Percentiles rank a stretch among this genome's conserved stretches.
phyloP scores from a whole-genome alignment of 2,888 invertebrate species.

The Cancer borealis region DNA sequence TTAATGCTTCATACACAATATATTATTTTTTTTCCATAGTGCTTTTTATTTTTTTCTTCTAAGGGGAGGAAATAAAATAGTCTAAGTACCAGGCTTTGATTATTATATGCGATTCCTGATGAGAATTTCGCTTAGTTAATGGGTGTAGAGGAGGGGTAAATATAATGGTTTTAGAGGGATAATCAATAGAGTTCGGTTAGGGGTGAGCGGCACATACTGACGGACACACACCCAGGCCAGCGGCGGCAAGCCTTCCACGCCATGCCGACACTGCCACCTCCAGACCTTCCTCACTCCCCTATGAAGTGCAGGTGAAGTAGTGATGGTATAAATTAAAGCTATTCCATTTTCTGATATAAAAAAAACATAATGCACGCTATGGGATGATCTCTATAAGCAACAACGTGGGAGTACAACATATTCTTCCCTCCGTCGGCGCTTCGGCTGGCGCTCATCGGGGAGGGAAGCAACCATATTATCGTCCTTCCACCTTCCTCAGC shows the following conservation, averaged over 20 bases:
- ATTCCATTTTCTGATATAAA: background rate
- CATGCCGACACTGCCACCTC: background rate
- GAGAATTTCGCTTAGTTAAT: conserved; percentile 35
- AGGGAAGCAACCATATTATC: background rate
- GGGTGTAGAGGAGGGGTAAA: conserved; percentile 25
- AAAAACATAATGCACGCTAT: background rate
- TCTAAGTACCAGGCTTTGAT: background rate
- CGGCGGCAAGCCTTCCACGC: conserved; percentile 30
- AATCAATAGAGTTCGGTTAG: conserved; percentile 30
- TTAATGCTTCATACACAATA: background rate
- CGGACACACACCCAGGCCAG: background rate
- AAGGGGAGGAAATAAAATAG: background rate
- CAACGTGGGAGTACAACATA: background rate
- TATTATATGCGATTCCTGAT: background rate
- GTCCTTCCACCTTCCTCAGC: conserved; percentile 22
- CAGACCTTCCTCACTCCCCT: background rate
- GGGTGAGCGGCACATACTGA: conserved; percentile 41
- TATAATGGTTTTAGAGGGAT: conserved; percentile 38
- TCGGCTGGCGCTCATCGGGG: conserved; percentile 8
- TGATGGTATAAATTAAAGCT: background rate
- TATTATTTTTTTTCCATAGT: background rate
- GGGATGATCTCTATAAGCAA: background rate
- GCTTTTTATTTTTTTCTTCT: background rate
- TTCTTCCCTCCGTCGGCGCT: conserved; percentile 11
- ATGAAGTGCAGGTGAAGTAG: background rate